Evolutionary conservation across 2,888 invertebrate species (phyloP).

Genomic region (Hartigia nigra): DNA sequence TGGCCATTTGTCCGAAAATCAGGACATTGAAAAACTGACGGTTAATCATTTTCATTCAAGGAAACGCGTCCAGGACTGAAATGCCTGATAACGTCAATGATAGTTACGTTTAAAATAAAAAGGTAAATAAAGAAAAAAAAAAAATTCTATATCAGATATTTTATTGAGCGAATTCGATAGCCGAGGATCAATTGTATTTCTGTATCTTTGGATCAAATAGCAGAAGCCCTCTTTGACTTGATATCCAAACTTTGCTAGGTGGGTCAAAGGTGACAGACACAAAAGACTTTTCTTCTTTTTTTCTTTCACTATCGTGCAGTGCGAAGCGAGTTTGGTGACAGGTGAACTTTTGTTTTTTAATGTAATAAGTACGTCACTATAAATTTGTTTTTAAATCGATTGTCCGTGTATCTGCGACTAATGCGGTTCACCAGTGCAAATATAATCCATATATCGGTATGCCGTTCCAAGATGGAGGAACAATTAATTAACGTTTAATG

Average conservation of each 20-base stretch:
- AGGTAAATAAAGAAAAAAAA: not conserved
- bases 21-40: not conserved
- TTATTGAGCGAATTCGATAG: not conserved
- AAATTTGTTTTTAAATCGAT: not conserved
- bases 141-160: not conserved
- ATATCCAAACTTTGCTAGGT: not conserved
- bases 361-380: not conserved
- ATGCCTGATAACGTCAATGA: not conserved
- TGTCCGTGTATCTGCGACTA: not conserved
- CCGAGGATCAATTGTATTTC: not conserved
- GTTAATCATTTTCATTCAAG: not conserved
- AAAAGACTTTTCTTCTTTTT: not conserved
- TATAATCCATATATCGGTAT: not conserved
- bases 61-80: not conserved
- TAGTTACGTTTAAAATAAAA: not conserved
- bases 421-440: not conserved
- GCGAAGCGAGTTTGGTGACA: not conserved
- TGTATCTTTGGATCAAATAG: conserved; percentile 28
- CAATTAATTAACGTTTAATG: conserved; percentile 6
- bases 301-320: not conserved
- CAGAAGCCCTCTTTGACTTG: conserved; percentile 24
- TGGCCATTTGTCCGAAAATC: conserved; percentile 33
- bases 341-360: not conserved
- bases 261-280: not conserved
- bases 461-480: not conserved